Evolutionary conservation across 2,888 invertebrate species (phyloP).

Genomic region (Theristus sp.): DNA sequence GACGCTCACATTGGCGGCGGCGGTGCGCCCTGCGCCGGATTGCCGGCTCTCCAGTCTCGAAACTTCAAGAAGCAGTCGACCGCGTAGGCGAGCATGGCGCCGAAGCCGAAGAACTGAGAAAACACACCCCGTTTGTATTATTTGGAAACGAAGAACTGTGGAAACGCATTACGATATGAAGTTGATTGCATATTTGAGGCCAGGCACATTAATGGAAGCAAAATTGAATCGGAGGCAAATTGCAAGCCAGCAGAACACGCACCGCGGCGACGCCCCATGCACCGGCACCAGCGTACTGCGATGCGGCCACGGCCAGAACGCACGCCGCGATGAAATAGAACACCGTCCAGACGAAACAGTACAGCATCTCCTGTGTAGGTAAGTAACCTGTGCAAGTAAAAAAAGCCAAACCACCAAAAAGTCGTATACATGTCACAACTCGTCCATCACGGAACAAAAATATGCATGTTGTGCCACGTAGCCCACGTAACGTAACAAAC

Average conservation of each 20-base stretch:
- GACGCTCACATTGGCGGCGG: too few relatives aligned
- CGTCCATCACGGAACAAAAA: too few relatives aligned
- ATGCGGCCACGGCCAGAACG: neutral
- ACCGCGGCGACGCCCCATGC: constrained; percentile 52
- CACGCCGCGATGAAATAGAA: neutral
- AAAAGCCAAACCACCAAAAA: too few relatives aligned
- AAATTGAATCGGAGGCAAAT: too few relatives aligned
- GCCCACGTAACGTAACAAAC: too few relatives aligned
- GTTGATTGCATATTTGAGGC: too few relatives aligned
- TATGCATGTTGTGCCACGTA: too few relatives aligned
- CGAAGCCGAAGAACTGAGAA: constrained; percentile 60
- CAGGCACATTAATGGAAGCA: too few relatives aligned
- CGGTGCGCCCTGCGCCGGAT: constrained; percentile 13
- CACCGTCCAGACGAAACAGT: neutral
- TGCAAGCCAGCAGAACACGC: too few relatives aligned
- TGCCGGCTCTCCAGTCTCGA: constrained; percentile 43
- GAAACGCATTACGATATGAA: too few relatives aligned
- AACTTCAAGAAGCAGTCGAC: constrained; percentile 58
- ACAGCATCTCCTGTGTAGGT: neutral
- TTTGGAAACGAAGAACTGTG: constrained; percentile 4
- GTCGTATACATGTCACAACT: too few relatives aligned
- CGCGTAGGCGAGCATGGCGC: constrained; percentile 55
- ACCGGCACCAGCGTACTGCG: constrained; percentile 33
- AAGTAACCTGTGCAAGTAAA: neutral
- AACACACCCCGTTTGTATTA: neutral